These are phyloP conservation scores for Drosophila novamexicana DNA, from an alignment of 1,140 invertebrate species.

Conservation along the genomic window DNA sequence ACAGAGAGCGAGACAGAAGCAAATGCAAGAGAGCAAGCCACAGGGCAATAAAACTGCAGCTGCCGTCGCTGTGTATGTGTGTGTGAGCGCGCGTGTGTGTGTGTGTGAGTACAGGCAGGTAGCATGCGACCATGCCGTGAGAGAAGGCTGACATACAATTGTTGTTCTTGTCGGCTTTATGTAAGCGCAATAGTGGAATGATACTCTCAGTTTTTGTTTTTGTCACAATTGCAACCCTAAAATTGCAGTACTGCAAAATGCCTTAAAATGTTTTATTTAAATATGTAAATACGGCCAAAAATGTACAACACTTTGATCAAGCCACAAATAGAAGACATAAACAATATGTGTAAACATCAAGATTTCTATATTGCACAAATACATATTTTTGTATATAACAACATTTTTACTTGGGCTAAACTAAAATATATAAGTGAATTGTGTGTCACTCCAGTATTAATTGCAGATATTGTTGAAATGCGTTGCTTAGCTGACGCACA, in stretches of 20 bases:
- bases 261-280: too few relatives aligned
- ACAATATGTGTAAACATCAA: too few relatives aligned
- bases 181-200: constrained; percentile 26
- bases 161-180: constrained; percentile 15
- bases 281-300: too few relatives aligned
- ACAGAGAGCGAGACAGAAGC: constrained; percentile 7
- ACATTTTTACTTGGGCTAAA: too few relatives aligned
- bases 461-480: constrained; percentile 34
- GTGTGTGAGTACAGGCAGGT: constrained; percentile 25
- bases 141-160: constrained; percentile 5
- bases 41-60: constrained; percentile 27
- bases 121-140: constrained; percentile 36
- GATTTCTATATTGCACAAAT: too few relatives aligned
- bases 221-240: background rate
- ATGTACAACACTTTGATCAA: too few relatives aligned
- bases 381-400: too few relatives aligned
- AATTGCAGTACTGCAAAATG: background rate
- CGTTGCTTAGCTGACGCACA: constrained; percentile 9
- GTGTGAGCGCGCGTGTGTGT: background rate
- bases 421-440: constrained; percentile 7
- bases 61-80: constrained; percentile 20
- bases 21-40: constrained; percentile 21
- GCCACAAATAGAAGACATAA: too few relatives aligned
- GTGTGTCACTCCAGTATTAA: constrained; percentile 8
- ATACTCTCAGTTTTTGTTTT: constrained; percentile 7